phyloP scores from a whole-genome alignment of 2,113 vertebrate species.

The Sardina pilchardus region DNA sequence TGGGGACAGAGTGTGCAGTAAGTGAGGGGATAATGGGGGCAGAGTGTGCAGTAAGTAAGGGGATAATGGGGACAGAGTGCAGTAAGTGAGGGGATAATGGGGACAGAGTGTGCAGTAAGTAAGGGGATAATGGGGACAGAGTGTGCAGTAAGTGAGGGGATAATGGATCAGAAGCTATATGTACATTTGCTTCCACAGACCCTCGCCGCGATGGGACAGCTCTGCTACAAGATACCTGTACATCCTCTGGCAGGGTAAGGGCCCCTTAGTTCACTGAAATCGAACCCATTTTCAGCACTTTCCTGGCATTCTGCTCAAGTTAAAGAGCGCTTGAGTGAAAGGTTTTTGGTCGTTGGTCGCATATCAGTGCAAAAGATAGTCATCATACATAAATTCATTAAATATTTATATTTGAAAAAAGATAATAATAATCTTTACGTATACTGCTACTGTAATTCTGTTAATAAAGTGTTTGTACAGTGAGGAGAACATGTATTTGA shows the following conservation, averaged over 20 bases:
- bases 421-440: no score
- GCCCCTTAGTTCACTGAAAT: not conserved
- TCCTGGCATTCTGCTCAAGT: not conserved
- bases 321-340: not conserved
- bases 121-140: no score
- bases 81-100: no score
- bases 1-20: not conserved
- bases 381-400: not conserved
- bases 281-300: not conserved
- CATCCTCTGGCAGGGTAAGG: constrained; percentile 79
- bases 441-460: no score
- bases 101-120: no score
- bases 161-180: not conserved
- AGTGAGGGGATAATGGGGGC: no score
- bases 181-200: constrained; percentile 62
- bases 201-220: constrained; percentile 80
- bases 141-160: not conserved
- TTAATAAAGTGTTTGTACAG: no score
- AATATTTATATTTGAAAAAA: not conserved
- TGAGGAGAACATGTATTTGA: no score
- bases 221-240: constrained; percentile 82
- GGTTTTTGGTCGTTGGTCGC: not conserved
- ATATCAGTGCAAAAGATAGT: not conserved
- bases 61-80: not conserved
- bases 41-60: no score